Conservation (phyloP, 2,888 invertebrate species). For the Diploptera punctata region DNA sequence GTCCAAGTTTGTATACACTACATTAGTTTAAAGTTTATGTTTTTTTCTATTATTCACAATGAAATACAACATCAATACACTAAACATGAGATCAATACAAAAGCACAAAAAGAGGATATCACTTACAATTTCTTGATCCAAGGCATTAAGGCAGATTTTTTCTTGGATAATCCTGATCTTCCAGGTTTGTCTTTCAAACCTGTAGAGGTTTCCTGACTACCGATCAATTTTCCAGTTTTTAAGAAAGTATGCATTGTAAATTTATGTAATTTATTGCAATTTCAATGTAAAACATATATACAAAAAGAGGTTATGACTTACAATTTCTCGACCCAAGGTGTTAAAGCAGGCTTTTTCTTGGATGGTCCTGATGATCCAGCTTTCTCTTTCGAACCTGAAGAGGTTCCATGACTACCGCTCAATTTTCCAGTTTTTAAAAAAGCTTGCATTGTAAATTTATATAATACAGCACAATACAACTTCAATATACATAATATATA, state of each 20-base stretch:
- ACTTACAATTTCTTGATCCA: conserved; percentile 90
- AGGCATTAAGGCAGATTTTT: conserved; percentile 62
- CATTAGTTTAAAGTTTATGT: too few species aligned
- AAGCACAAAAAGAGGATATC: too few species aligned
- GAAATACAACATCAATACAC: too few species aligned
- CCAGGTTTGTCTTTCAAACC: conserved; percentile 54
- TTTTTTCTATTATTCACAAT: too few species aligned
- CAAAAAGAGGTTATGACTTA: conserved; percentile 58
- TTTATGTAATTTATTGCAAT: too few species aligned
- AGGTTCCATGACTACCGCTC: conserved; percentile 56
- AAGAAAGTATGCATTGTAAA: conserved; percentile 79
- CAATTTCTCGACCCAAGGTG: conserved; percentile 92
- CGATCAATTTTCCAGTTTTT: conserved; percentile 75
- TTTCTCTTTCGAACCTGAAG: conserved; percentile 54
- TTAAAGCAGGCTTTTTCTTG: conserved; percentile 55
- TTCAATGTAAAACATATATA: too few species aligned
- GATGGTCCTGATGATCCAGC: conserved; percentile 49
- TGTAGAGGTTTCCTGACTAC: conserved; percentile 55
- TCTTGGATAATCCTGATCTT: conserved; percentile 49
- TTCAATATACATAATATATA: too few species aligned
- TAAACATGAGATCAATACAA: too few species aligned
- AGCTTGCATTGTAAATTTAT: conserved; percentile 69
- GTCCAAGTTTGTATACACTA: too few species aligned
- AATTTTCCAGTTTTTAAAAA: conserved; percentile 84
- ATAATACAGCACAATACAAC: too few species aligned